Evolutionary conservation across 2,113 vertebrate genomes (phyloP).

Genomic region (Spilogale gracilis): DNA sequence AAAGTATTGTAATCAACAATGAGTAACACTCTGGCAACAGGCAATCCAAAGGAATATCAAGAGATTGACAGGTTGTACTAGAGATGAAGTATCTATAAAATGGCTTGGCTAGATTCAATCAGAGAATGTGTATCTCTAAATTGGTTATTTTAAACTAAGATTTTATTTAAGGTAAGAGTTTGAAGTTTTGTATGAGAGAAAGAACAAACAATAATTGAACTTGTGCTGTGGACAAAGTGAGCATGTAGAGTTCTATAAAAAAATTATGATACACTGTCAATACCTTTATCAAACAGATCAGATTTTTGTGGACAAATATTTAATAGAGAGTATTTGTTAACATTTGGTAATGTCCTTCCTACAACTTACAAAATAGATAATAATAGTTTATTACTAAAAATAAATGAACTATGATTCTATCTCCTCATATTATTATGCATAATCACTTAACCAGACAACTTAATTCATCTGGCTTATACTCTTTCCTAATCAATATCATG

Average conservation of each 20-base stretch:
- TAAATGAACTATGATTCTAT: background rate
- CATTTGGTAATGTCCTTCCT: background rate
- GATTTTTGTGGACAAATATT: background rate
- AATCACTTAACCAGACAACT: background rate
- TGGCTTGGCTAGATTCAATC: background rate
- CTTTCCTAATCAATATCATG: background rate
- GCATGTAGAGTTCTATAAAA: background rate
- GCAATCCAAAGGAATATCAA: background rate
- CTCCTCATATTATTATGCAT: background rate
- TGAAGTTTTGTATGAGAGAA: background rate
- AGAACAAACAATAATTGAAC: background rate
- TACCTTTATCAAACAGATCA: background rate
- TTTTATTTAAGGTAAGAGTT: constrained; percentile 12
- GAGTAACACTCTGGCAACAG: background rate
- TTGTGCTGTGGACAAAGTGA: background rate
- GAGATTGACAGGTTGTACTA: constrained; percentile 18
- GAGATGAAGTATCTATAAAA: background rate
- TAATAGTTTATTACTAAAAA: background rate
- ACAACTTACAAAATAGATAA: background rate
- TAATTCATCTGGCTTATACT: background rate
- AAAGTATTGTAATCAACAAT: background rate
- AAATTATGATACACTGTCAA: background rate
- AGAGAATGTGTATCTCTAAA: background rate
- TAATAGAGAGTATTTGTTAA: background rate
- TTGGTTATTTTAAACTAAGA: background rate